Evolutionary conservation across 2,888 invertebrate genomes (phyloP), one percentile per base, ranked within the genome.

Genomic region (Habrosyne pyritoides): DNA sequence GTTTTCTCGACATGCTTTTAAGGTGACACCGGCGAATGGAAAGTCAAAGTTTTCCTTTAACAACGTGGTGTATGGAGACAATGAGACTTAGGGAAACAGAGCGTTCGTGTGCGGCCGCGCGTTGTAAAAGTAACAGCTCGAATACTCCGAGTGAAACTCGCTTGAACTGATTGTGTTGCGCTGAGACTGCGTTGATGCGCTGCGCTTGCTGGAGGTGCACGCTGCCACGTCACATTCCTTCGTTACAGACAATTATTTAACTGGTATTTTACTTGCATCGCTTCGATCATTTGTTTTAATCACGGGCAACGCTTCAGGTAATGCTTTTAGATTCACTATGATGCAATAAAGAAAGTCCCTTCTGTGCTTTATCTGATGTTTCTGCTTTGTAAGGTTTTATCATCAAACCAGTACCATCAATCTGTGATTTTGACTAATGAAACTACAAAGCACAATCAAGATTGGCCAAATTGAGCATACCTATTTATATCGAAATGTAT

Each of bases 101-200:
- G 89, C 90, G 89, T 87, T 87, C 87, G 86, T 92, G 92, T 84
- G 89, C 90, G 89, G 75, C 84, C 82, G 91, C 86, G 90, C 91
- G 91, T 91, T 89, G 88, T 87, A 91, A 91, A 91, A 91, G 89
- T 90, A 89, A 90, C 91, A 90, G 81, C 90, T 81, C 87, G 85
- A 90, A 92, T 91, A 91, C 89, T 90, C 90, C 74, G 82, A 84
- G 92, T 89, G 92, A 92, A 92, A 92, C 90, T 89, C 89, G 83
- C 74, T 85, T 81, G 88, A 86, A 87, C 87, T 88, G 91, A 89
- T 89, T 89, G 87, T 86, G 77, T 70, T 64, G 73, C 69, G 66
- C 61, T 67, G 69, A 73, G 71, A 66, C 73, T 68, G 65, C 62
- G 63, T 63, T 57, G 56, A 56, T 50, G 42, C 53, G 56, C 55